Percentiles rank a stretch among this genome's conserved stretches.
Evolutionary conservation across 2,113 vertebrate genomes (phyloP).

Genomic region (Scophthalmus maximus): DNA sequence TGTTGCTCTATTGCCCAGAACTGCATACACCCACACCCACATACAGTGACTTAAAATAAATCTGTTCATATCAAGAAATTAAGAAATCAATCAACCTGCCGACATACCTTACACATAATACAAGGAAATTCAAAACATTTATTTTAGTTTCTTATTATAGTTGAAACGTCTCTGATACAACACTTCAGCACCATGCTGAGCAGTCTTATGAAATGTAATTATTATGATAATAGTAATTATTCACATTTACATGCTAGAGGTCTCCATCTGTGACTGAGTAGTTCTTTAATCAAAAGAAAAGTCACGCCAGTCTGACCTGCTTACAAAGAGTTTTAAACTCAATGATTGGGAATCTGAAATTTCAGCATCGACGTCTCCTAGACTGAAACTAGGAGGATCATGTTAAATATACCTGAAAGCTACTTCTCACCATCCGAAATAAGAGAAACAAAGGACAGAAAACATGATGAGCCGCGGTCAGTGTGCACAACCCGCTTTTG

Average conservation of each 20-base stretch:
- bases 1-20: conserved; percentile 54
- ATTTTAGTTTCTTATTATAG: neutral
- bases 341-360: neutral
- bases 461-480: too few relatives aligned
- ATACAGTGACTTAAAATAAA: neutral
- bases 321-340: neutral
- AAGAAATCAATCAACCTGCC: neutral
- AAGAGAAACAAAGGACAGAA: too few relatives aligned
- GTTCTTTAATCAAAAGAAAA: neutral
- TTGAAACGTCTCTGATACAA: neutral
- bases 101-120: neutral
- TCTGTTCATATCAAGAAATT: neutral
- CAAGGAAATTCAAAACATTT: neutral
- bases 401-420: too few relatives aligned
- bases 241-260: neutral
- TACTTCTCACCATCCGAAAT: too few relatives aligned
- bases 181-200: neutral
- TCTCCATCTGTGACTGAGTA: neutral
- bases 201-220: neutral
- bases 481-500: too few relatives aligned
- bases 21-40: neutral
- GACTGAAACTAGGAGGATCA: neutral
- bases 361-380: neutral
- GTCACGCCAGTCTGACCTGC: too few relatives aligned
- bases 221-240: neutral